A percentile compares a stretch with the other conserved stretches of the same genome.
Evolutionary conservation across 2,888 invertebrate species (phyloP).

Genomic region (Pheosia tremula): DNA sequence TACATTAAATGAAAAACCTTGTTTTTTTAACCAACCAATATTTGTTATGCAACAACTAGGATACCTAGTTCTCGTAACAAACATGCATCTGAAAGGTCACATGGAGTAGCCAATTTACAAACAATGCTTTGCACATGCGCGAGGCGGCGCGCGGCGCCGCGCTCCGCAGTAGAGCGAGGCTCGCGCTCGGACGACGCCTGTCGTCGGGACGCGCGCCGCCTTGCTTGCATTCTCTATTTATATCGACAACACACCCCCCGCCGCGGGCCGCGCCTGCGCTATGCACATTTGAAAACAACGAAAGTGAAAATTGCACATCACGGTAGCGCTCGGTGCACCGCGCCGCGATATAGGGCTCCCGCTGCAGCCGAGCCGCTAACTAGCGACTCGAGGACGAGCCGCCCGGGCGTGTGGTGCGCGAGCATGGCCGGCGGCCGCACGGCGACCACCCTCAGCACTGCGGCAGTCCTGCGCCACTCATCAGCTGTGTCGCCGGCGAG

Average conservation of each 20-base stretch:
- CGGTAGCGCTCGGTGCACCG: conserved; percentile 57
- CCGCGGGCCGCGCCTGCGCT: conserved; percentile 70
- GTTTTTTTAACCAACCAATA: conserved; percentile 16
- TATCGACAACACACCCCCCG: conserved; percentile 66
- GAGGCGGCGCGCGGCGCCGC: conserved; percentile 29
- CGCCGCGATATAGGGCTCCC: conserved; percentile 40
- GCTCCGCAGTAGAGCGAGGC: conserved; percentile 38
- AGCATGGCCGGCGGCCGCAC: conserved; percentile 67
- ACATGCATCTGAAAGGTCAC: conserved; percentile 46
- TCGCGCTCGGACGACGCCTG: conserved; percentile 32
- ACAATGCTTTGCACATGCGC: conserved; percentile 69
- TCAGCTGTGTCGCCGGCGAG: conserved; percentile 66
- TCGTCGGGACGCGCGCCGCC: conserved; percentile 42
- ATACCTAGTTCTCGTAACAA: conserved; percentile 2
- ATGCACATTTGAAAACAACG: conserved; percentile 58
- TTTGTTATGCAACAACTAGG: neutral
- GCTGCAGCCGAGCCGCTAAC: conserved; percentile 47
- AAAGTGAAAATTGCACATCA: conserved; percentile 81
- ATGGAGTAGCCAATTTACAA: conserved; percentile 58
- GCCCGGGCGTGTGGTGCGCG: conserved; percentile 53
- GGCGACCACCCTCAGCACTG: conserved; percentile 59
- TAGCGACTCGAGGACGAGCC: conserved; percentile 34
- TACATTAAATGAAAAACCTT: conserved; percentile 33
- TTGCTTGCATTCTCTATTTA: conserved; percentile 70
- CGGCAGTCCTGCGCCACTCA: conserved; percentile 64